phyloP scores from a whole-genome alignment of 2,888 invertebrate species.

The Mantis religiosa region DNA sequence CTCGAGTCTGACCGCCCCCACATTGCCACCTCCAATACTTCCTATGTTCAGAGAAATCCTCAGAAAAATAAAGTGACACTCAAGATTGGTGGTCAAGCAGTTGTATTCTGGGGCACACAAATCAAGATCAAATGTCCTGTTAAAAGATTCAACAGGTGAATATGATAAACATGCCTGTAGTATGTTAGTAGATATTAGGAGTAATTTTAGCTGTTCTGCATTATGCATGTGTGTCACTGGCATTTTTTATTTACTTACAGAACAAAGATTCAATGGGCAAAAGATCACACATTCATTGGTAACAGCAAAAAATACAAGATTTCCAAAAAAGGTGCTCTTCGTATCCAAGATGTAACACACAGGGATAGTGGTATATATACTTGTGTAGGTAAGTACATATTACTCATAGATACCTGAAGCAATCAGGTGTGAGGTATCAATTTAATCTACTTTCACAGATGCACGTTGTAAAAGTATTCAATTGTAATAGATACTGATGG shows the following conservation, averaged over 20 bases:
- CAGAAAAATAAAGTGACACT: conserved; percentile 74
- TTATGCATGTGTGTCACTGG: neutral
- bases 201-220: neutral
- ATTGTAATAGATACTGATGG: too few species aligned
- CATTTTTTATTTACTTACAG: conserved; percentile 40
- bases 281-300: conserved; percentile 72
- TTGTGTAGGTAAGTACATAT: conserved; percentile 59
- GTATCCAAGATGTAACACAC: conserved; percentile 75
- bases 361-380: conserved; percentile 82
- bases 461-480: too few species aligned
- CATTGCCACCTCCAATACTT: conserved; percentile 74
- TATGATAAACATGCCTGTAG: neutral
- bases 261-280: conserved; percentile 84
- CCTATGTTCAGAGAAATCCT: conserved; percentile 78
- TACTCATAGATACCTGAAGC: neutral
- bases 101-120: conserved; percentile 84
- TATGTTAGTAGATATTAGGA: neutral
- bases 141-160: conserved; percentile 60
- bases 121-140: conserved; percentile 93
- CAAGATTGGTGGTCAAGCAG: conserved; percentile 86
- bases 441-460: too few species aligned
- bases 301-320: conserved; percentile 82
- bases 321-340: conserved; percentile 82
- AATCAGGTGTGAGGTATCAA: neutral
- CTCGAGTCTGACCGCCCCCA: conserved; percentile 67